phyloP scores from a whole-genome alignment of 2,797 vertebrate species.

The Carcharodon carcharias region DNA sequence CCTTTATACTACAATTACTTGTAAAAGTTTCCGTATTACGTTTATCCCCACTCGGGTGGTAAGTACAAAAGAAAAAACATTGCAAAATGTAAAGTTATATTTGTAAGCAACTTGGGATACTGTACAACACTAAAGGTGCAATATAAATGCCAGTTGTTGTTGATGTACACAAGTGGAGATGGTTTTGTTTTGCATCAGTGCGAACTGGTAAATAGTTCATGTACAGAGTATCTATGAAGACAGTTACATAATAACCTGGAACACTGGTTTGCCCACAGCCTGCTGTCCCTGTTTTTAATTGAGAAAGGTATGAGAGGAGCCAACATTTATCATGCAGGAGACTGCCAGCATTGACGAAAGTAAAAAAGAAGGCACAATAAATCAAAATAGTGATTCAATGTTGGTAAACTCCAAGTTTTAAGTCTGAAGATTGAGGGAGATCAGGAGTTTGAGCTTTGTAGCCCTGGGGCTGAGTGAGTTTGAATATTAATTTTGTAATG shows the following conservation, averaged over 20 bases:
- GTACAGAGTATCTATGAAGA: not conserved
- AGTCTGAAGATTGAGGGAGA: too few species aligned
- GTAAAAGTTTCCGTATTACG: not conserved
- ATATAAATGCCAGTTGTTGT: not conserved
- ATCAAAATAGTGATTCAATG: too few species aligned
- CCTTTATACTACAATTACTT: not conserved
- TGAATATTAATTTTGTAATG: too few species aligned
- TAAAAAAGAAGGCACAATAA: too few species aligned
- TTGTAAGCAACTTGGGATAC: not conserved
- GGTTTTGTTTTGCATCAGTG: not conserved
- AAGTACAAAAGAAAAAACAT: not conserved
- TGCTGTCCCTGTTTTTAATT: not conserved
- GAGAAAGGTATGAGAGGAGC: not conserved
- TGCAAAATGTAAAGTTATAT: too few species aligned
- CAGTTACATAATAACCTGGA: too few species aligned
- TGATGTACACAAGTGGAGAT: not conserved
- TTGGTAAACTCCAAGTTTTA: too few species aligned
- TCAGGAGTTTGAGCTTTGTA: too few species aligned
- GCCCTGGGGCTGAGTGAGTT: too few species aligned
- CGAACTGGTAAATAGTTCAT: not conserved
- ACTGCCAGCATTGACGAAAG: not conserved
- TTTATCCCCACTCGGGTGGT: not conserved
- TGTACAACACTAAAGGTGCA: not conserved
- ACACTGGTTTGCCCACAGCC: not conserved
- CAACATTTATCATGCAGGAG: not conserved